Evolutionary conservation across 2,888 invertebrate genomes (phyloP), one percentile per base, ranked within the genome.

Genomic region (Drosophila diplacantha): DNA sequence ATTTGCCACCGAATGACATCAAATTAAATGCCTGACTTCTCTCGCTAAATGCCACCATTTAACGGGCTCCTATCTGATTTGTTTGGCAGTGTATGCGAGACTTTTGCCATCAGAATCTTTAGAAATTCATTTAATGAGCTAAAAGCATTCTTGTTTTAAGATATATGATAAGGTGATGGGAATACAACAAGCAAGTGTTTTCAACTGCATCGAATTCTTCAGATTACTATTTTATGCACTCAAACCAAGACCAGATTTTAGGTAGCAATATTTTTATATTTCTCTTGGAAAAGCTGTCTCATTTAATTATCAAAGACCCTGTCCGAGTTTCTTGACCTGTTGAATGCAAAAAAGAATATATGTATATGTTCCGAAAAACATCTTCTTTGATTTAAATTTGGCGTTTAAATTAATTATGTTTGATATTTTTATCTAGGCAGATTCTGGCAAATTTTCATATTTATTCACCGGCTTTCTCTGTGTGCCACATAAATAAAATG

Each of bases 1-100:
- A 72, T 49, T 38, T 49, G 72, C 72, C 65, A 74, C 67, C 58
- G 55, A 63, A 74, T 69, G 80, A 75, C 78, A 78, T 78, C 80
- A 74, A 59, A 77, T 72, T 74, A 67, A 66, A 73, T 73, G 75
- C 75, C 69, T 75, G 63, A 71, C 53, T 69, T 71, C 60, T 43
- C 49, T 47, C 39, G 43, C 59, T 59, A 59, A 49, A 53, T 51
- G 41, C 26, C 38, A 56, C 58, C 35, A 51, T 65, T 63, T 61
- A 64, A 49, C 57, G 14, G 50, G 47, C 54, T 67, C 31, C 50
- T 58, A 38, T 52, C 59, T 59, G 55, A 72, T 37, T 49, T 52
- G 26, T 37, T 31, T 49, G 64, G n/a, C 43, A 34, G n/a, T 22
- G 34, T 35, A 32, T n/a, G 22, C 9, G 8, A 35, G 56, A 24